phyloP scores from a whole-genome alignment of 2,888 invertebrate species.

The Epinotia nisella region DNA sequence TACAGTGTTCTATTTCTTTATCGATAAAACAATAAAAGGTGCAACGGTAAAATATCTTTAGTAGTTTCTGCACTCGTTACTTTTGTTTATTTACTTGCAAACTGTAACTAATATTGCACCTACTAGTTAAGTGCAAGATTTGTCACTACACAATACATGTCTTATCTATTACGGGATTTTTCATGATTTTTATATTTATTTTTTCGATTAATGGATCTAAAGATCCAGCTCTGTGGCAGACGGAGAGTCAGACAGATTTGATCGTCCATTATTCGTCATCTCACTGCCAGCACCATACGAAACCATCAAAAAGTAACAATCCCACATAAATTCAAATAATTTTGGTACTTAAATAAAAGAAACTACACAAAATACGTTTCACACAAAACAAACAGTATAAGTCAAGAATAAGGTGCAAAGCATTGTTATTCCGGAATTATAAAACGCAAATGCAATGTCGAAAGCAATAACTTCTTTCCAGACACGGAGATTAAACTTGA shows the following conservation, averaged over 20 bases:
- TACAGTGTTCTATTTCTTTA: constrained; percentile 35
- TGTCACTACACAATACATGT: not conserved
- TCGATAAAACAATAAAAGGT: constrained; percentile 43
- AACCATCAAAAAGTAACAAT: too few relatives aligned
- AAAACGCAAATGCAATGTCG: constrained; percentile 32
- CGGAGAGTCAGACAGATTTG: too few relatives aligned
- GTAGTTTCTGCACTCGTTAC: constrained; percentile 29
- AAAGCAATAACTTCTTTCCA: constrained; percentile 41
- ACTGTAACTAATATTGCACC: constrained; percentile 14
- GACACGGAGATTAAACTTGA: constrained; percentile 40
- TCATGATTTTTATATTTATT: not conserved
- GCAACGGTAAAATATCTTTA: constrained; percentile 40
- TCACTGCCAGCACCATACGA: too few relatives aligned
- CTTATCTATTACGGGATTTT: not conserved
- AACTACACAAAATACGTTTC: not conserved
- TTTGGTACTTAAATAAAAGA: not conserved
- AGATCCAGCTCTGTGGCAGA: too few relatives aligned
- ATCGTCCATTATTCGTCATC: too few relatives aligned
- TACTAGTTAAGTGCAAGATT: not conserved
- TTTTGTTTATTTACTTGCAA: constrained; percentile 24
- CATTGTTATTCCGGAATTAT: constrained; percentile 30
- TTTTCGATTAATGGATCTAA: too few relatives aligned
- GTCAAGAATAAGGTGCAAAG: constrained; percentile 20
- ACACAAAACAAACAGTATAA: not conserved
- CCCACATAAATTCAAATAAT: not conserved